Evolutionary conservation across 1,140 invertebrate genomes (phyloP).

Genomic region (Lanistes nyassanus): DNA sequence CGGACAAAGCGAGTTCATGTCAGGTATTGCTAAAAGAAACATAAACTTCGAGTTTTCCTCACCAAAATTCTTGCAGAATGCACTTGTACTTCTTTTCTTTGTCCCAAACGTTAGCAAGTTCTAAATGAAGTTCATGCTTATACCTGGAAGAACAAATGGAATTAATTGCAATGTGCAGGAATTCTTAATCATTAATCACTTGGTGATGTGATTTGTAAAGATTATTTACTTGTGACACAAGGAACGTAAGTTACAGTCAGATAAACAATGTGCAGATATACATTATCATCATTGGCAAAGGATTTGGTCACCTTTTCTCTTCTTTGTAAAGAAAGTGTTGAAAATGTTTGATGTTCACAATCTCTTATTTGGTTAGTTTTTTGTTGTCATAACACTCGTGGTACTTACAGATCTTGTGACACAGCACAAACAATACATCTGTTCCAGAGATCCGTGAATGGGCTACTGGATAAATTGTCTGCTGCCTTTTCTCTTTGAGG

Average conservation of each 20-base stretch:
- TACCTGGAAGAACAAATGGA: neutral
- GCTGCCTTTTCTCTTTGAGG: too few relatives aligned
- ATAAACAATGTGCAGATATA: too few relatives aligned
- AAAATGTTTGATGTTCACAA: neutral
- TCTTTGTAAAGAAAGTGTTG: neutral
- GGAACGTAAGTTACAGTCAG: too few relatives aligned
- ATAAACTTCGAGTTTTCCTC: slow-evolving; percentile 2
- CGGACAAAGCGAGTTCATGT: neutral
- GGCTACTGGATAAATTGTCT: too few relatives aligned
- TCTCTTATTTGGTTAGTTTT: slow-evolving; percentile 2
- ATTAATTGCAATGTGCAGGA: neutral
- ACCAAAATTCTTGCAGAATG: slow-evolving; percentile 41
- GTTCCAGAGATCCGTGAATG: too few relatives aligned
- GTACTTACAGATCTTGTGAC: neutral
- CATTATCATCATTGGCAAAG: too few relatives aligned
- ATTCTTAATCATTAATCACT: too few relatives aligned
- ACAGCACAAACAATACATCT: too few relatives aligned
- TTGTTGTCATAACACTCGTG: slow-evolving; percentile 1
- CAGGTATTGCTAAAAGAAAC: neutral
- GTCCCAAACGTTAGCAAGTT: slow-evolving; percentile 10
- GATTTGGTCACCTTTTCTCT: neutral
- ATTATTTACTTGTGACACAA: too few relatives aligned
- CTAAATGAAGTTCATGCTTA: slow-evolving; percentile 1
- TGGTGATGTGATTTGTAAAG: too few relatives aligned
- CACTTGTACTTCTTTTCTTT: slow-evolving; percentile 15